Conservation (phyloP, 2,888 invertebrate species). For the Conchocele bisecta region DNA sequence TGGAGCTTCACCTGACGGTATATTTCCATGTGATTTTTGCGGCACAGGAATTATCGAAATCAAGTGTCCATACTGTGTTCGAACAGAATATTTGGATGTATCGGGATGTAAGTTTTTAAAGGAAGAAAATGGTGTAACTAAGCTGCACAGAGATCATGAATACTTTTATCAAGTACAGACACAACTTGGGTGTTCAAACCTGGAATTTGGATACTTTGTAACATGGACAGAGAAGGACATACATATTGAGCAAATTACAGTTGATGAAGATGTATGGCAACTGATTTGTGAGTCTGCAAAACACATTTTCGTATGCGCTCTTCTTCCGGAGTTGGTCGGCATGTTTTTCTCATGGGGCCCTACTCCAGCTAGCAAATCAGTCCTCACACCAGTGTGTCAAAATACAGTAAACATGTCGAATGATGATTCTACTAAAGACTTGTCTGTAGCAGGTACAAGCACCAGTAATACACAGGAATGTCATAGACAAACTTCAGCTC, state of each 20-base stretch:
- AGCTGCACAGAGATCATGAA: conserved; percentile 14
- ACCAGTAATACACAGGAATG: no score
- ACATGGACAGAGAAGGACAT: conserved; percentile 36
- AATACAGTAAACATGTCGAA: no score
- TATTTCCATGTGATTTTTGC: conserved; percentile 51
- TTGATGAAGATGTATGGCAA: no score
- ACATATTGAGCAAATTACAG: conserved; percentile 34
- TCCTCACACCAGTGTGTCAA: no score
- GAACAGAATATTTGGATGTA: background rate
- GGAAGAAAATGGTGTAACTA: conserved; percentile 1
- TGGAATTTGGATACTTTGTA: conserved; percentile 40
- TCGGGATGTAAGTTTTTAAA: conserved; percentile 9
- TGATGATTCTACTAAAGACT: no score
- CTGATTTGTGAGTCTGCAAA: no score
- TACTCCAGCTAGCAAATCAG: no score
- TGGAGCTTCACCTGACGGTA: conserved; percentile 54
- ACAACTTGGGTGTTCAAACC: conserved; percentile 25
- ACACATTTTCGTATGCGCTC: no score
- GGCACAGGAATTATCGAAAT: conserved; percentile 25
- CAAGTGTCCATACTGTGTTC: conserved; percentile 36
- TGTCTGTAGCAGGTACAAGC: no score
- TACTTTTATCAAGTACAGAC: conserved; percentile 47
- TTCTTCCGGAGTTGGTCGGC: no score
- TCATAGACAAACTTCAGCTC: no score
- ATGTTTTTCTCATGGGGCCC: no score